A percentile compares a stretch with the other conserved stretches of the same genome.
These are phyloP conservation scores for Cremastinae sp. DNA, from an alignment of 2,888 invertebrate genomes.

Conservation along the genomic window DNA sequence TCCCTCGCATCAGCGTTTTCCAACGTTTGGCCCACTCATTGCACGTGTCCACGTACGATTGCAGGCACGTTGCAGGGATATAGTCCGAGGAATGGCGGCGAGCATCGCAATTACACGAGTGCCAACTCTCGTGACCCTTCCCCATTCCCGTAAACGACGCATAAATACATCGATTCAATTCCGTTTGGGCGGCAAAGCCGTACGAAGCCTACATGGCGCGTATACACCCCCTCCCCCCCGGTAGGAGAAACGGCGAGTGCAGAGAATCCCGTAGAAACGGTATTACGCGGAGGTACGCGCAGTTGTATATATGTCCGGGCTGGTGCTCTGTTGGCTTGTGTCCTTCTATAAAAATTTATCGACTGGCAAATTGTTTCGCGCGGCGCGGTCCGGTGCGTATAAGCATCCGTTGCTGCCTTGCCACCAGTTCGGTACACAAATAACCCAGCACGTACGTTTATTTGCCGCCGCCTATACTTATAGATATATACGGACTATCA, in stretches of 20 bases:
- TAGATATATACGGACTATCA: constrained; percentile 42
- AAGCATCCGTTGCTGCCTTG: constrained; percentile 62
- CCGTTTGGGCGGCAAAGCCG: constrained; percentile 76
- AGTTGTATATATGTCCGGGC: constrained; percentile 7
- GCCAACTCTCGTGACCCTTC: constrained; percentile 74
- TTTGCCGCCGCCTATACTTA: constrained; percentile 24
- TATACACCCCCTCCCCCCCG: constrained; percentile 1
- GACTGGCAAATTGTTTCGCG: constrained; percentile 81
- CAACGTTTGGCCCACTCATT: constrained; percentile 50
- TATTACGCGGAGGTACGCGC: constrained; percentile 45
- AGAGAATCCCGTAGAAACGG: constrained; percentile 44
- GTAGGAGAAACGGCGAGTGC: constrained; percentile 2
- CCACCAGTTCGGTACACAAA: constrained; percentile 55
- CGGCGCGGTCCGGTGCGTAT: constrained; percentile 73
- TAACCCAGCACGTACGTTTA: constrained; percentile 45
- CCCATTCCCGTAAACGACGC: constrained; percentile 77
- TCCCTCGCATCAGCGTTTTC: constrained; percentile 63
- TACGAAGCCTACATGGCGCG: constrained; percentile 30
- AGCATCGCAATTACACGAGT: constrained; percentile 77
- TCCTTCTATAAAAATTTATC: constrained; percentile 80
- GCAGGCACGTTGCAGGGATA: constrained; percentile 27
- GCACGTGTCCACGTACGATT: constrained; percentile 10
- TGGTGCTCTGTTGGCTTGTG: constrained; percentile 54
- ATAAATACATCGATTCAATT: constrained; percentile 81
- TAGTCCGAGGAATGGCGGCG: constrained; percentile 59